Base-by-base conservation (phyloP, 2,888 invertebrate genomes). In the Molanna angustata region DNA sequence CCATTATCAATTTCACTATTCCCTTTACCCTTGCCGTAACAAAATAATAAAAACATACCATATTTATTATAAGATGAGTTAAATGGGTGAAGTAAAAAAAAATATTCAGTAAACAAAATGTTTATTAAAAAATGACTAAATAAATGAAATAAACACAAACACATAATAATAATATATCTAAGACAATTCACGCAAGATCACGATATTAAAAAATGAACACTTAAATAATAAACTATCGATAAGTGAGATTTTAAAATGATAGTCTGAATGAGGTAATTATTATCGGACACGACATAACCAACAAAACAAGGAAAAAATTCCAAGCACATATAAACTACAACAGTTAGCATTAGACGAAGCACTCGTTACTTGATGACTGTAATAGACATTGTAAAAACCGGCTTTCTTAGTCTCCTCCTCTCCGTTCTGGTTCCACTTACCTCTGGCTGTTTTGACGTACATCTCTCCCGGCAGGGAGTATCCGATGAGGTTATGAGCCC, bases 401-500 rank as follows among this genome's bases (percentile, higher is more conserved):
- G 74, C 73, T 61, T 70, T 71, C 49, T 70, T 64, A 41, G 72
- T 73, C 60, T 73, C 71, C 64, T 75, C 73, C 63, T 22, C 33
- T 20, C 21, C 32, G 13, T 46, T 40, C 65, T 70, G 70, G 66
- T 70, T 71, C 68, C 78, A 82, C 89, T 89, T 86, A 92, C 93
- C 92, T 80, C 85, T 82, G 65, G 90, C 86, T 60, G 94, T 94
- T 75, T 86, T 90, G 69, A 94, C 80, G 67, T 85, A 82, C 62
- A 90, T 80, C 66, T 84, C 81, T 35, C 88, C 86, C 1, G 91
- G 86, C 54, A 82, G 76, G 64, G 94, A 91, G 71, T 77, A 85
- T 52, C 94, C 95, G 58, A 94, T 87, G 18, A 82, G 74, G 70
- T 96, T 96, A 69, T 88, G 88, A 39, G 94, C 95, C 61, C 84